Base-by-base conservation (phyloP, 1,140 invertebrate genomes). In the Sarcophaga bullata region DNA sequence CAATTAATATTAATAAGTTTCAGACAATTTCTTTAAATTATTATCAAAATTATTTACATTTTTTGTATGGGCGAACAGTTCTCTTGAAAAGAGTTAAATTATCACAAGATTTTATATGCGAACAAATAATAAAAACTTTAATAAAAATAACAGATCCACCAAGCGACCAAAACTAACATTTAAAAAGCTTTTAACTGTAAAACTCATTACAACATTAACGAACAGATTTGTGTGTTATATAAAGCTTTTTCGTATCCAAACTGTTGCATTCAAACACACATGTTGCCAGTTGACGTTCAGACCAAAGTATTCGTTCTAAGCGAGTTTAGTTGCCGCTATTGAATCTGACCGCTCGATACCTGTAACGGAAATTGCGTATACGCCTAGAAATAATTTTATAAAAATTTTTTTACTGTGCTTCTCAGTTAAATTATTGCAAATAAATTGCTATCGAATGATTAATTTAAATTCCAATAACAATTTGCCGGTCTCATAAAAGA, bases 351-450 rank as follows among this genome's bases (percentile, higher is more conserved):
- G 75, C 19, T 50, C 75, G 5, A 52, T 25, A 13, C 75, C 19
- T 49, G 75, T 78, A 78, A 50, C 75, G 75, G 75, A 78, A 52
- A 50, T 78, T 78, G 75, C 47, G 75, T 78, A 78, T 78, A 78
- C 75, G 75, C 48, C 75, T 8, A 25, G 75, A 52, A n/a, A 19
- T 9, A 13, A 37, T 50, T 78, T 50, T 46, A 4, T 68, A n/a
- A 68, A 9, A 0, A 68, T 19, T 19, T 68, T 68, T 25, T 7
- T 68, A 19, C n/a, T 68, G 25, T 68, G 17, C 8, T 25, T 19
- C 11, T 76, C 73, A 49, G 19, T 76, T 76, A n/a, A 49, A 76
- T 76, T 48, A 25, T 52, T 52, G 4, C 25, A 52, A 52, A 52
- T 52, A 52, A 10, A 52, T 13, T 13, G 50, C 50, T 9, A 37